Percentiles rank a stretch among this genome's conserved stretches.
Conservation (phyloP, 2,797 vertebrate genomes). For the Enteromius radiatus region DNA sequence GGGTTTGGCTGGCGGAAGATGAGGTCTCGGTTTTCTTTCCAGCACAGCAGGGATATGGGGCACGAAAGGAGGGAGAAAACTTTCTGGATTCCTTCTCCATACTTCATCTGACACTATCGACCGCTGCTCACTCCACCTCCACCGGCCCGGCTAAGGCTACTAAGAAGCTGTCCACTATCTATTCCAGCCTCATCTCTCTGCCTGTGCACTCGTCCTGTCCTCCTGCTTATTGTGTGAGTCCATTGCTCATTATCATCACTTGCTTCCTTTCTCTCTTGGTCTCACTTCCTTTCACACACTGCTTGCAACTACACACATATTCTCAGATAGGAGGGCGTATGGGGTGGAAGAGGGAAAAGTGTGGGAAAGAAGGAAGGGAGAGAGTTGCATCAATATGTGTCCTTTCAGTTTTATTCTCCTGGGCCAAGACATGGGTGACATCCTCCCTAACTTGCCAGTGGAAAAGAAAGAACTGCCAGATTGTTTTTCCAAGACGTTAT, state of each 20-base stretch:
- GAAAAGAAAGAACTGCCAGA: slow-evolving; percentile 43
- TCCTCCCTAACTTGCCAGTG: slow-evolving; percentile 37
- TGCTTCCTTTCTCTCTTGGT: slow-evolving; percentile 22
- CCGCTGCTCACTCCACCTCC: slow-evolving; percentile 33
- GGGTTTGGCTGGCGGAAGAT: slow-evolving; percentile 2
- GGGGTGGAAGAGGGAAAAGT: slow-evolving; percentile 6
- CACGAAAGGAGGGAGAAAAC: background rate
- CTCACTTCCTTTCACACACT: slow-evolving; percentile 30
- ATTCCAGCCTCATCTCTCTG: slow-evolving; percentile 27
- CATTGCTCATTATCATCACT: slow-evolving; percentile 44
- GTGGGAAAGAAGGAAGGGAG: slow-evolving; percentile 2
- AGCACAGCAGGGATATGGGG: slow-evolving; percentile 6
- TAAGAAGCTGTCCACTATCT: slow-evolving; percentile 60
- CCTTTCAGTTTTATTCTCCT: slow-evolving; percentile 42
- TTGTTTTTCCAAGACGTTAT: slow-evolving; percentile 33
- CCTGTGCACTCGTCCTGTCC: background rate
- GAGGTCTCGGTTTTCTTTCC: background rate
- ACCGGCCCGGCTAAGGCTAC: slow-evolving; percentile 48
- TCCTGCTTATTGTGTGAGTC: slow-evolving; percentile 30
- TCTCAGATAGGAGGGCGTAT: background rate
- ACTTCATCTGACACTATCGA: slow-evolving; percentile 34
- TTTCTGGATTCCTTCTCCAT: slow-evolving; percentile 6
- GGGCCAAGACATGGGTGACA: slow-evolving; percentile 31
- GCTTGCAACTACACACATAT: slow-evolving; percentile 22
- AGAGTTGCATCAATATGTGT: slow-evolving; percentile 47